Evolutionary conservation across 2,797 vertebrate genomes (phyloP).

Genomic region (Platalea minor): DNA sequence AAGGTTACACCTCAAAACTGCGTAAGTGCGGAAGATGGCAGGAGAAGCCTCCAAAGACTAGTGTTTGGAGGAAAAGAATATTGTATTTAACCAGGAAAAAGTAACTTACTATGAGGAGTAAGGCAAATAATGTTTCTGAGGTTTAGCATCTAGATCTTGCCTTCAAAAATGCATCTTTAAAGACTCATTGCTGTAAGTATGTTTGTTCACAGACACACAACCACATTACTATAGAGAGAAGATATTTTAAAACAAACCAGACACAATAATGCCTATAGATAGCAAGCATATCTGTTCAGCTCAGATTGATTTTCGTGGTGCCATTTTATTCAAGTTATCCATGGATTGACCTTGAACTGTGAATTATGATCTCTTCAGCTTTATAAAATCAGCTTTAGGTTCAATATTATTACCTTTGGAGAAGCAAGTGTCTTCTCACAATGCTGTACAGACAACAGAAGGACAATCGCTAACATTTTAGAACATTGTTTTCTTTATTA

Average conservation of each 20-base stretch:
- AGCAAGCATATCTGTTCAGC: background rate
- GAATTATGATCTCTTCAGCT: background rate
- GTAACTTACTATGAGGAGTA: background rate
- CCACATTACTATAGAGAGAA: background rate
- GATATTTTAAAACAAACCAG: background rate
- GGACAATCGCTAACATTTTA: background rate
- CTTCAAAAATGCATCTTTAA: background rate
- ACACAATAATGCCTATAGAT: background rate
- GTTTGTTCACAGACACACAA: background rate
- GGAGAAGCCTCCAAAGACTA: background rate
- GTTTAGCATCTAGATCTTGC: background rate
- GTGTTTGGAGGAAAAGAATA: background rate
- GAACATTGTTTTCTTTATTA: constrained; percentile 20
- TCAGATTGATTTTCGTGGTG: background rate
- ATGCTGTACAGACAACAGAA: background rate
- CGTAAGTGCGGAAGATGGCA: background rate
- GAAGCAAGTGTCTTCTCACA: background rate
- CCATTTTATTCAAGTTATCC: background rate
- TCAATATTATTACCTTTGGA: background rate
- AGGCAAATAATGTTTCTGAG: background rate
- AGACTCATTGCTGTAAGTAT: background rate
- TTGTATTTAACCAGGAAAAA: background rate
- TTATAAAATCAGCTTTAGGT: constrained; percentile 13
- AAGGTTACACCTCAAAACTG: background rate
- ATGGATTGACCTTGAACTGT: background rate